Percentiles rank a stretch among this genome's conserved stretches.
Conservation (phyloP, 2,113 vertebrate genomes). For the Hylia prasina region DNA sequence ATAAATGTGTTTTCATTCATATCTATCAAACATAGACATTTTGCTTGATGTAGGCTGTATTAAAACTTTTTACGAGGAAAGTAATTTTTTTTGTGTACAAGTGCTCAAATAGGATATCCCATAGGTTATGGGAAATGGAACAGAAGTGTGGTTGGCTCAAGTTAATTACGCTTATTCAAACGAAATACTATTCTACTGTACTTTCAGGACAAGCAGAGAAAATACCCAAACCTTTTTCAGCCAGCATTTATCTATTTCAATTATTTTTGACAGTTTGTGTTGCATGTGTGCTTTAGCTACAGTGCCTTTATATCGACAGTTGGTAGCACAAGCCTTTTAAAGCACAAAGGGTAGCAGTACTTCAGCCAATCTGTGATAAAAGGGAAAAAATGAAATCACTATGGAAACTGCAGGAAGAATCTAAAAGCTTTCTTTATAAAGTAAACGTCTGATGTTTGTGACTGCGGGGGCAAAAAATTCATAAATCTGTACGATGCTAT, state of each 20-base stretch:
- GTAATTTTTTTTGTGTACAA: slow-evolving; percentile 39
- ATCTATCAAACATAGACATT: slow-evolving; percentile 48
- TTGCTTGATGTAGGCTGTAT: slow-evolving; percentile 25
- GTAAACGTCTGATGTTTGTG: slow-evolving; percentile 83
- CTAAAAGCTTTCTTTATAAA: slow-evolving; percentile 83
- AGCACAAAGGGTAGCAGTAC: slow-evolving; percentile 77
- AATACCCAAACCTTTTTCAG: slow-evolving; percentile 41
- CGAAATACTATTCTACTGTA: slow-evolving; percentile 51
- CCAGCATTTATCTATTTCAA: slow-evolving; percentile 64
- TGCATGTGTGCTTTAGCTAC: slow-evolving; percentile 65
- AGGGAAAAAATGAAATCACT: slow-evolving; percentile 81
- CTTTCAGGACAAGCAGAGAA: slow-evolving; percentile 34
- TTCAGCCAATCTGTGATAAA: slow-evolving; percentile 84
- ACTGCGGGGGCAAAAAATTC: slow-evolving; percentile 77
- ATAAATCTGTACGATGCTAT: slow-evolving; percentile 80
- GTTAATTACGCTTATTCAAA: slow-evolving; percentile 68
- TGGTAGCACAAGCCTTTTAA: slow-evolving; percentile 78
- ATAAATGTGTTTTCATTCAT: slow-evolving; percentile 39
- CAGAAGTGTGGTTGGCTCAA: slow-evolving; percentile 35
- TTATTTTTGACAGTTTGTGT: slow-evolving; percentile 70
- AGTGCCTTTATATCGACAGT: slow-evolving; percentile 73
- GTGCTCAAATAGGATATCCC: slow-evolving; percentile 48
- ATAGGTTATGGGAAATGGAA: slow-evolving; percentile 38
- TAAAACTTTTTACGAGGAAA: slow-evolving; percentile 63
- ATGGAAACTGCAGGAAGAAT: slow-evolving; percentile 85